Percentiles rank a stretch among this genome's conserved stretches.
Conservation (phyloP, 2,113 vertebrate genomes). For the human (Homo sapiens) region GRCh38 chr17:19256501-19257000, state of each 20-base stretch:
- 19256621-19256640: background rate
- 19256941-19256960: background rate
- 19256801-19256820: background rate
- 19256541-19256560: background rate
- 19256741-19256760: background rate
- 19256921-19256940: background rate
- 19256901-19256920: background rate
- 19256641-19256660: background rate
- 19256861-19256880: background rate
- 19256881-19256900: background rate
- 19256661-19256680: background rate
- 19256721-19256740: background rate
- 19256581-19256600: background rate
- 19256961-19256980: background rate
- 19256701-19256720: background rate
- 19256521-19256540: background rate
- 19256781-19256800: background rate
- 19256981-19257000: background rate
- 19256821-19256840: background rate
- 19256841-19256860: background rate
- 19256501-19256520: background rate
- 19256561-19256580: background rate
- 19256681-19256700: background rate
- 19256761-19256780: background rate
- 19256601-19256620: background rate